phyloP scores from a whole-genome alignment of 2,113 vertebrate species.

The Speoplatyrhinus poulsoni region DNA sequence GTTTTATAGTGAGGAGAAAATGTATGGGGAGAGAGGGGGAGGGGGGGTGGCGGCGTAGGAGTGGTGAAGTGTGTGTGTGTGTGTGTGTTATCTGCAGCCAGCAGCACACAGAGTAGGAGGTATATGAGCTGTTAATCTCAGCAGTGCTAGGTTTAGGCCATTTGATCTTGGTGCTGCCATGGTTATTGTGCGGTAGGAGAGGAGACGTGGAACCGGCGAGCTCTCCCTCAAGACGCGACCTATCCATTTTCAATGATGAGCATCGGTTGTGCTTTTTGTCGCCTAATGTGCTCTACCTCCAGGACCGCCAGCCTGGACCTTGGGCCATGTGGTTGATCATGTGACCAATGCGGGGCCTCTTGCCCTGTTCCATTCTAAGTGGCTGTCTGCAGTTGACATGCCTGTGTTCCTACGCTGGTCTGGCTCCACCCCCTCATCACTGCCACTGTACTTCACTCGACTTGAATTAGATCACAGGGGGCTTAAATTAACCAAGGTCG shows the following conservation, averaged over 20 bases:
- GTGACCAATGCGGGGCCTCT: slow-evolving; percentile 1
- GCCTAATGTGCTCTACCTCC: neutral
- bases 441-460: slow-evolving; percentile 22
- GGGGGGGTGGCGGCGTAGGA: neutral
- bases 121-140: slow-evolving; percentile 62
- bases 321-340: slow-evolving; percentile 10
- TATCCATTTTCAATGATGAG: slow-evolving; percentile 45
- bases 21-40: slow-evolving; percentile 17
- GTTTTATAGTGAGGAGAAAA: slow-evolving; percentile 14
- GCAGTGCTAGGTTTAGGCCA: slow-evolving; percentile 69
- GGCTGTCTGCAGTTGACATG: slow-evolving; percentile 12
- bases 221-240: slow-evolving; percentile 31
- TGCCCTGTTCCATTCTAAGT: slow-evolving; percentile 2
- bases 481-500: slow-evolving; percentile 49
- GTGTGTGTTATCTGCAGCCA: slow-evolving; percentile 55
- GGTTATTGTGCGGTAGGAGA: slow-evolving; percentile 45
- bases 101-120: slow-evolving; percentile 42
- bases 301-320: slow-evolving; percentile 21
- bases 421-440: slow-evolving; percentile 26
- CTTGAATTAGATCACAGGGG: slow-evolving; percentile 51
- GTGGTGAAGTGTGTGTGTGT: neutral
- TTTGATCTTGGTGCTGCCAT: slow-evolving; percentile 44
- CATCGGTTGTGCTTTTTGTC: neutral
- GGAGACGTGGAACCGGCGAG: slow-evolving; percentile 43
- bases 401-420: slow-evolving; percentile 3